Percentiles rank a stretch among this genome's conserved stretches.
Evolutionary conservation across 64 coral and sea anemone species (phyloP).

Genomic region (Cladopsammia gracilis): DNA sequence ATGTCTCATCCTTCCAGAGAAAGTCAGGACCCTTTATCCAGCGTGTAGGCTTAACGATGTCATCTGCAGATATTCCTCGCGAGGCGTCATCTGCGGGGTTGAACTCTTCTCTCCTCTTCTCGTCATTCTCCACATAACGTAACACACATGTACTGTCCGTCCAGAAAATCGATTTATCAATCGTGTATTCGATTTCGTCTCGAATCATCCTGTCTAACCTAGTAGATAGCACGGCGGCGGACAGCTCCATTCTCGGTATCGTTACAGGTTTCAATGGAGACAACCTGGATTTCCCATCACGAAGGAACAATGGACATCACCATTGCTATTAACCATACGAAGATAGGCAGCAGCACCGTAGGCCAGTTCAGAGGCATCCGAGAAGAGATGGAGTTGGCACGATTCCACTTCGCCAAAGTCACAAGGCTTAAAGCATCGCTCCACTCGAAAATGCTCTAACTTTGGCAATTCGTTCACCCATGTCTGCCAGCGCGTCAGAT

Average conservation of each 20-base stretch:
- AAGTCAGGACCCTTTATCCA: background rate
- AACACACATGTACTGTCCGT: background rate
- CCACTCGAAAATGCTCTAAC: background rate
- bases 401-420: background rate
- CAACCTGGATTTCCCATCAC: background rate
- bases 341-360: background rate
- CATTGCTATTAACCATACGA: background rate
- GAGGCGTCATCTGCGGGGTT: background rate
- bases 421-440: background rate
- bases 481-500: background rate
- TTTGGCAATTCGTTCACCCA: background rate
- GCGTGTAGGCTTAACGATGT: background rate
- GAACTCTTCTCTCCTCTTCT: background rate
- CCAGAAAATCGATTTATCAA: background rate
- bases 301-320: background rate
- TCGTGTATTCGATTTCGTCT: background rate
- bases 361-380: background rate
- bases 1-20: background rate
- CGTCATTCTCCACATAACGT: background rate
- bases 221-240: background rate
- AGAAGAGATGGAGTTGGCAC: background rate
- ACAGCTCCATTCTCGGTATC: background rate
- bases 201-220: background rate
- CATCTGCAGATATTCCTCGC: background rate
- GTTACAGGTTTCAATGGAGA: background rate